phyloP scores from a whole-genome alignment of 2,113 vertebrate species.

The Oncorhynchus nerka region DNA sequence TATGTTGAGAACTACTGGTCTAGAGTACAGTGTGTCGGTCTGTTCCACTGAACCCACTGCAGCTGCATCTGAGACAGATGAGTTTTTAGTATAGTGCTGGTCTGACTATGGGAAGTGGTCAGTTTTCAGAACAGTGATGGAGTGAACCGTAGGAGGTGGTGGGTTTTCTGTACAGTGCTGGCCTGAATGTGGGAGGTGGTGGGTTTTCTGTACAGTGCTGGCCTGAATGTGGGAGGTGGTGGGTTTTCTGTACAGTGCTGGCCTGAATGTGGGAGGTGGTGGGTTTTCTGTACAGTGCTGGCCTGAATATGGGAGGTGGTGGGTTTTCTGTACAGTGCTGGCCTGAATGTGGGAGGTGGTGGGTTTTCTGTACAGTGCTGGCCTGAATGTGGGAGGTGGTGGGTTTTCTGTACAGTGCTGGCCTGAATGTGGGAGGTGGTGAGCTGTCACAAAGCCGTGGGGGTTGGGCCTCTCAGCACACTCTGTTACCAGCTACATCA shows the following conservation, averaged over 20 bases:
- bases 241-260: constrained; percentile 38
- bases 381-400: too few relatives aligned
- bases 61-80: constrained; percentile 41
- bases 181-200: too few relatives aligned
- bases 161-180: too few relatives aligned
- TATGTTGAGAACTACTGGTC: too few relatives aligned
- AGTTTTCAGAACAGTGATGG: constrained; percentile 38
- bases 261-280: not conserved
- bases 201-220: too few relatives aligned
- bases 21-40: constrained; percentile 26
- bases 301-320: too few relatives aligned
- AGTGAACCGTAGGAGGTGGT: not conserved
- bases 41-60: not conserved
- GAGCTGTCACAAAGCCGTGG: constrained; percentile 10
- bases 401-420: too few relatives aligned
- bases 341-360: not conserved
- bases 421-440: not conserved
- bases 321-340: too few relatives aligned
- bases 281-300: not conserved
- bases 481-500: constrained; percentile 38
- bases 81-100: constrained; percentile 37
- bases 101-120: constrained; percentile 10
- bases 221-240: not conserved
- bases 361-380: not conserved
- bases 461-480: constrained; percentile 31